Base-by-base conservation (phyloP, 92 coral and sea anemone species). In the Umimayanthus chanpuru region DNA sequence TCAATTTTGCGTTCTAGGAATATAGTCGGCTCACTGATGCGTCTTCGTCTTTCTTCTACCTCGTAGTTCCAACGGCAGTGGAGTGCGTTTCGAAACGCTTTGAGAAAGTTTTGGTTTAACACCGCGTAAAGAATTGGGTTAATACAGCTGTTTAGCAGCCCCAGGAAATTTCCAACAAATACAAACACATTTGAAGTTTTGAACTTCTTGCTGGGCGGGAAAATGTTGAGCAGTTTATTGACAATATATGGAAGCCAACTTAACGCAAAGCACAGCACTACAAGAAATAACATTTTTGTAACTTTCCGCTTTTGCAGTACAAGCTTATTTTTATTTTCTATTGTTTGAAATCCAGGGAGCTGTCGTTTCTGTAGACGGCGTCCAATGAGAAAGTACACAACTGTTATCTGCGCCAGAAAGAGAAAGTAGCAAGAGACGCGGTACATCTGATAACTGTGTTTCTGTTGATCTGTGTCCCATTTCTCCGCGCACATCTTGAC, bases 221-320 rank as follows among this genome's bases (percentile, higher is more conserved):
- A 94, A 80, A 94, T 91, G 87, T 90, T 92, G 79, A 94, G 77
- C 85, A 94, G 92, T 85, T 94, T 94, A 89, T 94, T 94, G 76
- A 92, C 84, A 11, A 94, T 89, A 86, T 94, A 94, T 7, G 95
- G 97, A 39, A 94, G 92, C 97, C 97, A 94, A 38, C 92, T 86
- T 70, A 94, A 81, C 43, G 95, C 87, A 88, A 94, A 94, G 36
- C 93, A 64, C 40, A 93, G 44, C 18, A 94, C 97, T 38, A 94
- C 97, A 0, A 92, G 87, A 78, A 94, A 92, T 66, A 93, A 85
- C 93, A 94, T 94, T 76, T 94, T 93, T 78, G 92, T 91, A 76
- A 94, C 90, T 85, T 91, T 94, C 47, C 93, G 90, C 88, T 93
- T 94, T 74, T 85, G 91, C 50, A 91, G 90, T 28, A 78, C 77